phyloP scores from a whole-genome alignment of 2,888 invertebrate genomes.

The Dysmachus trigonus region DNA sequence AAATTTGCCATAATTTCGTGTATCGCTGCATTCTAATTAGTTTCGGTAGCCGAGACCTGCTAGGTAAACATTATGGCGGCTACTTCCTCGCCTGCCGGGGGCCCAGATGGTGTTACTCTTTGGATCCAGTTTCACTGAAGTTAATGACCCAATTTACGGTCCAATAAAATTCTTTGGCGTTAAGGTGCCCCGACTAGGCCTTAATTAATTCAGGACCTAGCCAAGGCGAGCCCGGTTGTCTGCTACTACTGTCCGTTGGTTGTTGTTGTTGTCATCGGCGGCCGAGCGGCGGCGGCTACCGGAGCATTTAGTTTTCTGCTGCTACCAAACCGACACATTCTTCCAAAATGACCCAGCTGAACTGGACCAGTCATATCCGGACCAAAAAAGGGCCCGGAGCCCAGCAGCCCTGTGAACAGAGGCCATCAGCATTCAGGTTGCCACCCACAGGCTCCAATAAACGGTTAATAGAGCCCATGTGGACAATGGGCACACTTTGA shows the following conservation, averaged over 20 bases:
- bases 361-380: not conserved
- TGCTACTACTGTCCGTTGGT: not conserved
- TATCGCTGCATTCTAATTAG: slow-evolving; percentile 33
- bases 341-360: not conserved
- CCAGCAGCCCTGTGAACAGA: not conserved
- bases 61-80: slow-evolving; percentile 20
- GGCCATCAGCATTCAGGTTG: not conserved
- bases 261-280: too few species aligned
- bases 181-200: not conserved
- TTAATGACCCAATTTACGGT: slow-evolving; percentile 34
- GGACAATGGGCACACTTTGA: slow-evolving; percentile 27
- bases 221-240: not conserved
- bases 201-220: slow-evolving; percentile 30
- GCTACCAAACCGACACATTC: too few species aligned
- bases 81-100: not conserved
- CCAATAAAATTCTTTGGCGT: not conserved
- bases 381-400: not conserved
- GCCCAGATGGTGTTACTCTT: not conserved
- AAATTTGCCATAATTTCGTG: slow-evolving; percentile 23
- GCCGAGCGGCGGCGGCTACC: not conserved
- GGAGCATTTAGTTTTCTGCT: too few species aligned
- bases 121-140: slow-evolving; percentile 24
- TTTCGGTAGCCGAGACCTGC: slow-evolving; percentile 10
- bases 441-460: slow-evolving; percentile 19
- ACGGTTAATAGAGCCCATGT: slow-evolving; percentile 25